Evolutionary conservation across 1,140 invertebrate genomes (phyloP), one percentile per base, ranked within the genome.

Genomic region (Dryas iulia): DNA sequence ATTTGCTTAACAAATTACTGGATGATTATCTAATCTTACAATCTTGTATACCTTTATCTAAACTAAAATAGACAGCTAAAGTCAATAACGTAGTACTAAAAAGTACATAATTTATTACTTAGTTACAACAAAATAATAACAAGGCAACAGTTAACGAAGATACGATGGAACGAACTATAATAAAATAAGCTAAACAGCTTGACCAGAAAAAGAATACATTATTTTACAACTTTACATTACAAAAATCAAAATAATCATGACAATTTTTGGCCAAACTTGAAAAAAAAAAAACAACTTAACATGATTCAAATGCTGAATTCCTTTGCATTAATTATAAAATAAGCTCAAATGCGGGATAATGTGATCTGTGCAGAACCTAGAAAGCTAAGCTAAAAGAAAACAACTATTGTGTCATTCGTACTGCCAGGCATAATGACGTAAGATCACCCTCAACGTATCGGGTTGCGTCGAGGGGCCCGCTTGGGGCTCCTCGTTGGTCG

Each of bases 301-400:
- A 61, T 77, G 72, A 67, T 79, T 72, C 85, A 89, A 89, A 90
- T 89, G 88, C 88, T 90, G 88, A 90, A 90, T 90, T 90, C 88
- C 88, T 89, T 89, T 88, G 76, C 71, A 71, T 74, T 76, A 76
- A 68, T 72, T 63, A 67, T 68, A 72, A 61, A 66, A 72, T 53
- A 81, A 78, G 76, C 74, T 78, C 31, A 76, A 74, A 74, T 65
- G 62, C 62, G 18, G 64, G 47, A 68, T 77, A 74, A 79, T 72
- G 74, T 80, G 75, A 74, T 82, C 64, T 73, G 87, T 85, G 84
- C 82, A 74, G 70, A 84, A 85, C 75, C 67, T 62, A 84, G 80
- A 79, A 82, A 79, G 81, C 79, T 82, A 84, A 78, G 85, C 86
- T 85, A 83, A 89, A 86, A 82, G 68, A 84, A 89, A 78, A 80